These are phyloP conservation scores for Pseudorectes ferrugineus DNA, from an alignment of 2,113 vertebrate genomes.

Conservation along the genomic window DNA sequence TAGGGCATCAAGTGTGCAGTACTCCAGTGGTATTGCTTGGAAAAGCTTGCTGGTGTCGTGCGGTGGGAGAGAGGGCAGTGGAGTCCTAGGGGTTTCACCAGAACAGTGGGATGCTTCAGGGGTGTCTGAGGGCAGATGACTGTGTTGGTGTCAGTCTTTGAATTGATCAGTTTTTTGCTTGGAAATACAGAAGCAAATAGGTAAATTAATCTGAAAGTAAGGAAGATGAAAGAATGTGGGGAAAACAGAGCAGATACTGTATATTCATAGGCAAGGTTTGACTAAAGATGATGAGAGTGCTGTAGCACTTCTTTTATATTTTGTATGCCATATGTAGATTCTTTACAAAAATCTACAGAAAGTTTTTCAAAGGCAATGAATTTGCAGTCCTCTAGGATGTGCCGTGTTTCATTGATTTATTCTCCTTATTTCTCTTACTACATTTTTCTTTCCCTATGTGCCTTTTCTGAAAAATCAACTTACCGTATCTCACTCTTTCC, in stretches of 20 bases:
- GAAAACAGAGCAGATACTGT: background rate
- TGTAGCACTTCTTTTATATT: background rate
- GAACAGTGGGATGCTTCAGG: background rate
- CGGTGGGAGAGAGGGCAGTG: background rate
- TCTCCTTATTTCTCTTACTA: background rate
- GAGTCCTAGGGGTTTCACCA: background rate
- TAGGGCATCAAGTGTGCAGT: background rate
- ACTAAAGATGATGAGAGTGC: background rate
- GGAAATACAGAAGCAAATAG: background rate
- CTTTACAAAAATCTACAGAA: background rate
- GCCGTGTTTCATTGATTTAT: background rate
- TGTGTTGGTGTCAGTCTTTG: background rate
- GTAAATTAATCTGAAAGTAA: background rate
- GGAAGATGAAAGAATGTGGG: background rate
- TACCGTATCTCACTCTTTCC: background rate
- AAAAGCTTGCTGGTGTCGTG: background rate
- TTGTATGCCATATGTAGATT: background rate
- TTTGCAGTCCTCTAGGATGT: background rate
- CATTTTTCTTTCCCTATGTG: background rate
- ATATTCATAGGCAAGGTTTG: background rate
- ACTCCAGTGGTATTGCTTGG: background rate
- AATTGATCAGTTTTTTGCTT: background rate
- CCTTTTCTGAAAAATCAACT: background rate
- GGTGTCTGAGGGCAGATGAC: background rate
- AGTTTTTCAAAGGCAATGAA: background rate